Conservation (phyloP, 2,113 vertebrate genomes). For the Pleuronectes platessa region DNA sequence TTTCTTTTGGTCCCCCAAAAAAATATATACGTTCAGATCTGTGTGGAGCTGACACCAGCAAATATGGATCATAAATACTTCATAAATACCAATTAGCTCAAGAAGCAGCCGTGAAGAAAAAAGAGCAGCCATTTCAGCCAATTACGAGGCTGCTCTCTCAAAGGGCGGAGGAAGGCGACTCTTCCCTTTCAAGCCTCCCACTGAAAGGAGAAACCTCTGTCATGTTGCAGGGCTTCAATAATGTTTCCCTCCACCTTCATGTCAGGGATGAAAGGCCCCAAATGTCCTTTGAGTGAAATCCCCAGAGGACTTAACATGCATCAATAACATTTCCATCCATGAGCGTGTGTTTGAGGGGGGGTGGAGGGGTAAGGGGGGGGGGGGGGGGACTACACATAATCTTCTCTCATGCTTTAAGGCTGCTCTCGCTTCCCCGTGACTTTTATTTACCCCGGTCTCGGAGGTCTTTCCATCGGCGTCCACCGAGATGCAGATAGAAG, state of each 20-base stretch:
- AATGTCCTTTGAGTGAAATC: constrained; percentile 79
- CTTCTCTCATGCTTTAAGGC: constrained; percentile 66
- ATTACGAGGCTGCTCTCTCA: constrained; percentile 66
- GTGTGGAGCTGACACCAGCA: constrained; percentile 54
- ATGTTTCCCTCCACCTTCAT: constrained; percentile 79
- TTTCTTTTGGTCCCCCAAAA: too few species aligned
- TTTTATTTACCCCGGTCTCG: constrained; percentile 60
- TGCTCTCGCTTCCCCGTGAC: constrained; percentile 47
- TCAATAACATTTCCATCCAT: constrained; percentile 78
- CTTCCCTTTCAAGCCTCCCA: constrained; percentile 63
- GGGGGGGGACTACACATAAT: constrained; percentile 65
- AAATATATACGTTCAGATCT: constrained; percentile 14
- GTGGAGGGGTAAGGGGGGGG: constrained; percentile 35
- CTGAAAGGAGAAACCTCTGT: constrained; percentile 66
- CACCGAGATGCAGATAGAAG: constrained; percentile 33
- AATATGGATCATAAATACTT: constrained; percentile 78
- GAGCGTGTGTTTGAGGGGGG: constrained; percentile 71
- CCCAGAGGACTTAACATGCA: constrained; percentile 76
- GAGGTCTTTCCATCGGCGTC: constrained; percentile 44
- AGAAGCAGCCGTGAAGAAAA: constrained; percentile 58
- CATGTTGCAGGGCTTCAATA: constrained; percentile 75
- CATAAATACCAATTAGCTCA: constrained; percentile 77
- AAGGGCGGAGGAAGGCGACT: constrained; percentile 61
- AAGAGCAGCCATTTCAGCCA: constrained; percentile 69
- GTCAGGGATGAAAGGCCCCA: constrained; percentile 77